Conservation (phyloP, 2,888 invertebrate species). For the Drosophila buzzatii region DNA sequence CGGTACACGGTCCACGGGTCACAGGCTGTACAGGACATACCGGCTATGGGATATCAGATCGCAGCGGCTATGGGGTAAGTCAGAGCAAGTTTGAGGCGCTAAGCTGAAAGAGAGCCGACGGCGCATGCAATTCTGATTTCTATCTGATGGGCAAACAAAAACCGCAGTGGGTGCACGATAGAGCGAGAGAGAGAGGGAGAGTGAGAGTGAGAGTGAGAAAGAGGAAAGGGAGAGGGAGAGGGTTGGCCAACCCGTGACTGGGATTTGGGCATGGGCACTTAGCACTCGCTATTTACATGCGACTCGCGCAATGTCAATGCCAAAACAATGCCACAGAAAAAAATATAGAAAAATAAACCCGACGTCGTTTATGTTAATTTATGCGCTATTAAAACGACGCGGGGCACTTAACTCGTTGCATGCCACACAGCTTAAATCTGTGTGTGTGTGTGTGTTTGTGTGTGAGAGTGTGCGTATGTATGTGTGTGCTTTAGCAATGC, state of each 20-base stretch:
- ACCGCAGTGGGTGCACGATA: conserved; percentile 72
- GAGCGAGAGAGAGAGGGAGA: not conserved
- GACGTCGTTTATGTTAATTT: conserved; percentile 74
- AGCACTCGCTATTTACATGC: conserved; percentile 66
- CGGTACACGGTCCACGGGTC: conserved; percentile 20
- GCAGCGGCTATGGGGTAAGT: conserved; percentile 41
- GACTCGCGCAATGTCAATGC: conserved; percentile 76
- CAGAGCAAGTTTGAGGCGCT: conserved; percentile 37
- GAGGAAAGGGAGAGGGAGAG: conserved; percentile 1
- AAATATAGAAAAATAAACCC: conserved; percentile 10
- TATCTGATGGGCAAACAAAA: conserved; percentile 79
- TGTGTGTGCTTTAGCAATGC: conserved; percentile 12
- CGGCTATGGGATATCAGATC: conserved; percentile 1
- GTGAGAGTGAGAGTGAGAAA: not conserved
- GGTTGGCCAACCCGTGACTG: conserved; percentile 31
- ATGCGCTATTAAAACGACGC: conserved; percentile 78
- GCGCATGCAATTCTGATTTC: conserved; percentile 62
- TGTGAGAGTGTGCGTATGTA: no score
- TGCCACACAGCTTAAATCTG: conserved; percentile 19
- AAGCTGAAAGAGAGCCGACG: conserved; percentile 40
- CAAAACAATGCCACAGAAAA: conserved; percentile 65
- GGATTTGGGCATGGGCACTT: conserved; percentile 49
- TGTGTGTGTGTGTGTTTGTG: not conserved
- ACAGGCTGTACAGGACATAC: conserved; percentile 11
- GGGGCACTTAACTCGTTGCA: conserved; percentile 71